phyloP scores from a whole-genome alignment of 2,113 vertebrate species.

The Piprites chloris region DNA sequence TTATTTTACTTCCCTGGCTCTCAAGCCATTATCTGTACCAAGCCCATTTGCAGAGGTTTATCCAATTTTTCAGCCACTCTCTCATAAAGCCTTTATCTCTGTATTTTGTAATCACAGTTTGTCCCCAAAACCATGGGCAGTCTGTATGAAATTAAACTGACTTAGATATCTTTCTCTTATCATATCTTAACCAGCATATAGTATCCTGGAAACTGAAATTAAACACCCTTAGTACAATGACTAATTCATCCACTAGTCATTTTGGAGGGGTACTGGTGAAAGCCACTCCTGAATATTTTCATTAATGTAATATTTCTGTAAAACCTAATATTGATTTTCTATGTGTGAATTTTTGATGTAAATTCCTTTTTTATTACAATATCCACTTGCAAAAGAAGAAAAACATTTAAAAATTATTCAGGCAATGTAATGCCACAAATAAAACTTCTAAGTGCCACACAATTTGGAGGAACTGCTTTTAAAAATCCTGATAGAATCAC shows the following conservation, averaged over 20 bases:
- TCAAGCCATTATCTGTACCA: neutral
- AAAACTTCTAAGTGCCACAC: neutral
- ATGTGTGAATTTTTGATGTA: neutral
- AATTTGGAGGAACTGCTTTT: neutral
- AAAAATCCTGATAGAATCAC: neutral
- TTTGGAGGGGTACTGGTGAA: neutral
- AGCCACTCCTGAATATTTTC: neutral
- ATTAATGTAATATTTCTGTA: neutral
- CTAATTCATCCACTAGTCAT: neutral
- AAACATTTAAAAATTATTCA: neutral
- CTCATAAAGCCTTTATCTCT: neutral
- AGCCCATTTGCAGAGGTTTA: neutral
- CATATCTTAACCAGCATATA: neutral
- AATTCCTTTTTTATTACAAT: neutral
- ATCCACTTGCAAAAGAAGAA: neutral
- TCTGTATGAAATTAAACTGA: neutral
- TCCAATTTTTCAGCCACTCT: neutral
- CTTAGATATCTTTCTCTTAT: neutral
- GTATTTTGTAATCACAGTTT: neutral
- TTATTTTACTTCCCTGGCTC: neutral
- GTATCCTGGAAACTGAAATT: neutral
- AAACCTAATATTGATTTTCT: neutral
- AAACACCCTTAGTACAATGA: neutral
- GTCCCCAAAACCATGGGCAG: neutral
- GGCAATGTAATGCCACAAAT: neutral